Conservation (phyloP, 2,888 invertebrate genomes). For the Meiosimyza platycephala region DNA sequence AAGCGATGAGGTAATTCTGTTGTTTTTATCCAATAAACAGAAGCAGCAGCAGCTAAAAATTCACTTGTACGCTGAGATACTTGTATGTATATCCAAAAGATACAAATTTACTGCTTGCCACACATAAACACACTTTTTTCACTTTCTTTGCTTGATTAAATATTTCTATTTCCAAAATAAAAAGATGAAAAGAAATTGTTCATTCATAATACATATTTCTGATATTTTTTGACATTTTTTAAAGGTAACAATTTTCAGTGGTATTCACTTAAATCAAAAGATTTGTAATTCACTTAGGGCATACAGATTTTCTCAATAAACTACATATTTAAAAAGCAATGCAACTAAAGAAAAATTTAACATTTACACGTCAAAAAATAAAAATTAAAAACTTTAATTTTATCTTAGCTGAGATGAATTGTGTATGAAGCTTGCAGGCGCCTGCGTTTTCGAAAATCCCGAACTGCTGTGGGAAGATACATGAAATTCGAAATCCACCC, state of each 20-base stretch:
- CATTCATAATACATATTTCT: too few species aligned
- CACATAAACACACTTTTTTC: slow-evolving; percentile 7
- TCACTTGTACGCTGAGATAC: slow-evolving; percentile 23
- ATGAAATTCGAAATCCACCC: slow-evolving; percentile 30
- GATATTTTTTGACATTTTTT: too few species aligned
- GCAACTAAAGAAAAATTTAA: too few species aligned
- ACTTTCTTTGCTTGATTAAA: neutral
- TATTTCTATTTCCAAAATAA: neutral
- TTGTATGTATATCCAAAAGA: slow-evolving; percentile 25
- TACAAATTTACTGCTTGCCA: neutral
- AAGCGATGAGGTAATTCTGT: slow-evolving; percentile 51
- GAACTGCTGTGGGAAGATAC: neutral
- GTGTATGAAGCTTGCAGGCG: slow-evolving; percentile 15
- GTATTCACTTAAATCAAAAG: too few species aligned
- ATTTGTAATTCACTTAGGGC: too few species aligned
- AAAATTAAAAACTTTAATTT: too few species aligned
- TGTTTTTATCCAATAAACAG: slow-evolving; percentile 47
- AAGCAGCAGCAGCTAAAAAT: slow-evolving; percentile 13
- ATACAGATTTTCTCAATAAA: too few species aligned
- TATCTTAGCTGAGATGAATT: too few species aligned
- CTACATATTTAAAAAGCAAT: too few species aligned
- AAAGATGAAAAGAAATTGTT: neutral
- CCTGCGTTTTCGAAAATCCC: slow-evolving; percentile 28
- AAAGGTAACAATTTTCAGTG: too few species aligned
- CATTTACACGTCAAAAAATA: too few species aligned